A percentile compares a stretch with the other conserved stretches of the same genome.
Evolutionary conservation across 2,113 vertebrate genomes (phyloP).

Genomic region (Clarias magur): DNA sequence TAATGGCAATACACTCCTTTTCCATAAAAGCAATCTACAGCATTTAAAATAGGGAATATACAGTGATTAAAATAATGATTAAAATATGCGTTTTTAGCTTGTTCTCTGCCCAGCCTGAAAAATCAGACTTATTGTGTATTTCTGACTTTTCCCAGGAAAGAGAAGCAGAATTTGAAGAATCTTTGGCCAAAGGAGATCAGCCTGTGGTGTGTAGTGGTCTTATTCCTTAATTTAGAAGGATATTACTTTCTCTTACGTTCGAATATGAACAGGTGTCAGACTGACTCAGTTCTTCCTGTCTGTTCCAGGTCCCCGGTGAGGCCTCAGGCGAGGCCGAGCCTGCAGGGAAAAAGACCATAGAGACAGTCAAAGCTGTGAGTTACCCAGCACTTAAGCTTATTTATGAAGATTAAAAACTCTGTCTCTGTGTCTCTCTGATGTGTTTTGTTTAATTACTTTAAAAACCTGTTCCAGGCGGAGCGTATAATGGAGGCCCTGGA

Average conservation of each 20-base stretch:
- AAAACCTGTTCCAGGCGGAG: slow-evolving; percentile 78
- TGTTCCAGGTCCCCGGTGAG: slow-evolving; percentile 88
- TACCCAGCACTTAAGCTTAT: not conserved
- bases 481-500: slow-evolving; percentile 95
- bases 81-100: not conserved
- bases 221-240: not conserved
- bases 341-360: slow-evolving; percentile 89
- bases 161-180: slow-evolving; percentile 93
- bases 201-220: slow-evolving; percentile 81
- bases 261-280: no score
- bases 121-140: not conserved
- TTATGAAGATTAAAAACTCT: not conserved
- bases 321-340: slow-evolving; percentile 82
- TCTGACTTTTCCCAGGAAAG: slow-evolving; percentile 74
- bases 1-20: not conserved
- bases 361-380: slow-evolving; percentile 96
- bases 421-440: not conserved
- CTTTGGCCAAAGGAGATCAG: slow-evolving; percentile 83
- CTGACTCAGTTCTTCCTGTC: not conserved
- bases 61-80: not conserved
- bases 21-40: not conserved
- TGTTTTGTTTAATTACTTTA: not conserved
- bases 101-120: not conserved
- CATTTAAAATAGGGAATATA: not conserved
- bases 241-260: not conserved